Percentiles rank a stretch among this genome's conserved stretches.
phyloP scores from a whole-genome alignment of 2,888 invertebrate genomes.

The Drosophila antonietae region DNA sequence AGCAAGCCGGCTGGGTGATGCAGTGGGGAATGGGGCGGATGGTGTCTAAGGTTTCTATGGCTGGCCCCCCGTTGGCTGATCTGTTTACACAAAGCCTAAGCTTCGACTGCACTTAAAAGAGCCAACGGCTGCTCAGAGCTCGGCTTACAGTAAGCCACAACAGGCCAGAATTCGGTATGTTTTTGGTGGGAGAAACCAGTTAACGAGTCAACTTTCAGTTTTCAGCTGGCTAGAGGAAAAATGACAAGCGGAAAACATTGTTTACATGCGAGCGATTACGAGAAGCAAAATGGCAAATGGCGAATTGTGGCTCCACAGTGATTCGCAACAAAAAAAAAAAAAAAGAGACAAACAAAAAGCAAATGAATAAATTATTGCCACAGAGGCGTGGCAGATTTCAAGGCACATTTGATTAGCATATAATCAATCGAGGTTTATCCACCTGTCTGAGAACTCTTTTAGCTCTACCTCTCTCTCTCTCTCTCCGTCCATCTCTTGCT shows the following conservation, averaged over 20 bases:
- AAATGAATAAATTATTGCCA: conserved; percentile 54
- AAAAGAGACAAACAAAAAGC: conserved; percentile 38
- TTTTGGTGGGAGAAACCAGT: conserved; percentile 49
- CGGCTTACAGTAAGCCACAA: conserved; percentile 46
- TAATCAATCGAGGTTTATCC: conserved; percentile 25
- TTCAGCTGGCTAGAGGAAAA: conserved; percentile 39
- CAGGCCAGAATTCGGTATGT: conserved; percentile 20
- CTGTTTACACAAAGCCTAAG: conserved; percentile 60
- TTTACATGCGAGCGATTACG: conserved; percentile 33
- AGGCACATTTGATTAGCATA: conserved; percentile 45
- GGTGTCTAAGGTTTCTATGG: conserved; percentile 40
- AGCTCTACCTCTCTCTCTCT: background rate
- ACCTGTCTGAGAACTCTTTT: conserved; percentile 26
- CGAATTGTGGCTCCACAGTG: conserved; percentile 28
- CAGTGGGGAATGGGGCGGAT: background rate
- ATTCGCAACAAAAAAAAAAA: conserved; percentile 21
- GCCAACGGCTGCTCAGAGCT: conserved; percentile 22
- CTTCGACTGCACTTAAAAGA: conserved; percentile 42
- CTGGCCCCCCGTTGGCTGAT: conserved; percentile 37
- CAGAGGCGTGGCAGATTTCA: conserved; percentile 40
- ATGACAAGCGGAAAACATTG: conserved; percentile 61
- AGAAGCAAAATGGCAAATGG: conserved; percentile 20
- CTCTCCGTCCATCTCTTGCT: background rate
- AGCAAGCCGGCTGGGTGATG: background rate
- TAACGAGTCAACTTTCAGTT: conserved; percentile 70